These are phyloP conservation scores for Tubiluchus corallicola DNA, from an alignment of 2,888 invertebrate genomes.

Conservation along the genomic window DNA sequence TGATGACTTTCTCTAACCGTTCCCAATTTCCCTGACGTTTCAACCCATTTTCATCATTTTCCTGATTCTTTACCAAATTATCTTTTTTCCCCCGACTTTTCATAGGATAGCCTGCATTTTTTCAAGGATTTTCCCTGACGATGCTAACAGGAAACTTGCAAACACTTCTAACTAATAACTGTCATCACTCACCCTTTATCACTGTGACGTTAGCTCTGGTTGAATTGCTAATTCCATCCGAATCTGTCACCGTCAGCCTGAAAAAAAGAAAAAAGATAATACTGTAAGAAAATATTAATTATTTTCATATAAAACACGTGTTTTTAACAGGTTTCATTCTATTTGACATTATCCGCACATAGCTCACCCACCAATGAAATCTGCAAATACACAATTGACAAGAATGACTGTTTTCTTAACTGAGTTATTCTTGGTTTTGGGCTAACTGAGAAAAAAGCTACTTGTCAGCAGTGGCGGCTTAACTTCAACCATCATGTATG, in stretches of 20 bases:
- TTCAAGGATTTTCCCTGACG: slow-evolving; percentile 2
- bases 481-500: too few relatives aligned
- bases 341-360: too few relatives aligned
- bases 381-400: slow-evolving; percentile 5
- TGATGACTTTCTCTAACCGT: too few relatives aligned
- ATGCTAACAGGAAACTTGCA: neutral
- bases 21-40: too few relatives aligned
- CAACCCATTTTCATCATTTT: too few relatives aligned
- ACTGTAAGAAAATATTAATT: too few relatives aligned
- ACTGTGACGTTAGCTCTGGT: slow-evolving; percentile 75
- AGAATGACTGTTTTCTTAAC: too few relatives aligned
- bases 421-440: too few relatives aligned
- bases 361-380: neutral
- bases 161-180: neutral
- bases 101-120: neutral
- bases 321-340: too few relatives aligned
- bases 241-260: slow-evolving; percentile 69
- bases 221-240: slow-evolving; percentile 64
- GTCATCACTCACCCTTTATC: slow-evolving; percentile 38
- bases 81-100: neutral
- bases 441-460: too few relatives aligned
- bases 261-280: slow-evolving; percentile 13
- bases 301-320: too few relatives aligned
- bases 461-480: too few relatives aligned
- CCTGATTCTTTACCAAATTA: neutral